Conservation (phyloP, 2,113 vertebrate species). For the Oryzias javanicus region DNA sequence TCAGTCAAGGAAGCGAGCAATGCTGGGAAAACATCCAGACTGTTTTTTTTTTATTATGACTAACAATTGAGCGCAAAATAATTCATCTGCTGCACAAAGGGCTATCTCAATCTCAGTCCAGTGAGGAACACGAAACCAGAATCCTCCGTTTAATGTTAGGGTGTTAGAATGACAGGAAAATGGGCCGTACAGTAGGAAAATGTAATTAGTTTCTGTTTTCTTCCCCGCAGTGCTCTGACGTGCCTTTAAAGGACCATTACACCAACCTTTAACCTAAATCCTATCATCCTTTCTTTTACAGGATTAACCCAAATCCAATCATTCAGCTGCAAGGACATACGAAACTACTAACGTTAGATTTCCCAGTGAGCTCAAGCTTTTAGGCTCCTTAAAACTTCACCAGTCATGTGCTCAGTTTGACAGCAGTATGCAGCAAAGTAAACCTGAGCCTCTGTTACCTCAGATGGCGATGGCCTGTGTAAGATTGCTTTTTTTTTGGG, state of each 20-base stretch:
- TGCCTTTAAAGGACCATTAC: slow-evolving; percentile 24
- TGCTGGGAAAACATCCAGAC: slow-evolving; percentile 52
- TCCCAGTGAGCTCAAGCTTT: slow-evolving; percentile 3
- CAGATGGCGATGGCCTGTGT: slow-evolving; percentile 10
- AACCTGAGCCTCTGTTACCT: slow-evolving; percentile 18
- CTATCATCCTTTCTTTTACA: slow-evolving; percentile 28
- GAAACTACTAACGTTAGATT: slow-evolving; percentile 25
- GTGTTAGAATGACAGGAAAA: slow-evolving; percentile 28
- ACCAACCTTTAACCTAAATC: slow-evolving; percentile 35
- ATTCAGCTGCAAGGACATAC: slow-evolving; percentile 35
- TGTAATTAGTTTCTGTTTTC: background rate
- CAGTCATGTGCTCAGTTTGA: too few species aligned
- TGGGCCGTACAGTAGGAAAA: background rate
- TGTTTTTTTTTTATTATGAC: slow-evolving; percentile 49
- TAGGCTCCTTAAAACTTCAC: slow-evolving; percentile 10
- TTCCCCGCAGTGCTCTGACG: background rate
- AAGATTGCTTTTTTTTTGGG: too few species aligned
- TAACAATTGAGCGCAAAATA: slow-evolving; percentile 46
- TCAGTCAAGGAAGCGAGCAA: slow-evolving; percentile 62
- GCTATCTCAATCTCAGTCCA: slow-evolving; percentile 17
- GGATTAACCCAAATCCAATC: slow-evolving; percentile 47
- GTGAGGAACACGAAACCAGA: slow-evolving; percentile 7
- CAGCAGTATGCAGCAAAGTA: slow-evolving; percentile 23
- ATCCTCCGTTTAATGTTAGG: slow-evolving; percentile 5
- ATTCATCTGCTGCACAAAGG: slow-evolving; percentile 37